Percentiles rank a stretch among this genome's conserved stretches.
These are phyloP conservation scores for Fopius arisanus DNA, from an alignment of 1,140 invertebrate species.

Conservation along the genomic window DNA sequence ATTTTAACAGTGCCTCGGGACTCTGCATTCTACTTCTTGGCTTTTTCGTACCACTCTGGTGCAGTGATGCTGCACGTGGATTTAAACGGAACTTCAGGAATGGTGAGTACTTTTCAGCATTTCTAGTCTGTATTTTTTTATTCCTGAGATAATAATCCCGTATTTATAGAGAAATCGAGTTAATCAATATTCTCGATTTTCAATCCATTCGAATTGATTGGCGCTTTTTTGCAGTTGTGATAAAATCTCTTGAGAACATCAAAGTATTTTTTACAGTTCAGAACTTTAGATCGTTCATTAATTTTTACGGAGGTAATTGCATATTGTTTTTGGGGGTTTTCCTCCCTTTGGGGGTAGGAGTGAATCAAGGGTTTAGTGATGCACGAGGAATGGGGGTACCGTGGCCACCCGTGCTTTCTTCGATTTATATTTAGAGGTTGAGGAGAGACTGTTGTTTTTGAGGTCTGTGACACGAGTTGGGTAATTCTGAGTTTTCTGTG, in stretches of 20 bases:
- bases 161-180: too few relatives aligned
- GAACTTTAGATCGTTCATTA: too few relatives aligned
- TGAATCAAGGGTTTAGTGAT: background rate
- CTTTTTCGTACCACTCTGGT: slow-evolving; percentile 43
- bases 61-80: slow-evolving; percentile 45
- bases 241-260: too few relatives aligned
- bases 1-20: slow-evolving; percentile 33
- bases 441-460: background rate
- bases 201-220: too few relatives aligned
- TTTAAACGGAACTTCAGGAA: slow-evolving; percentile 49
- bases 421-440: slow-evolving; percentile 11
- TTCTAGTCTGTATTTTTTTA: slow-evolving; percentile 42
- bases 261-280: too few relatives aligned
- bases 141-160: too few relatives aligned
- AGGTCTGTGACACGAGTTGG: background rate
- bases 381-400: background rate
- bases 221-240: too few relatives aligned
- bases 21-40: slow-evolving; percentile 38
- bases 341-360: background rate
- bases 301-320: too few relatives aligned
- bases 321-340: background rate
- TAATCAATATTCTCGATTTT: too few relatives aligned
- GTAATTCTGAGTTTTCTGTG: background rate
- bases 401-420: background rate
- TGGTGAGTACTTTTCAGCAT: slow-evolving; percentile 45